These are phyloP conservation scores for Emydocephalus ijimae DNA, from an alignment of 2,113 vertebrate genomes.

Conservation along the genomic window DNA sequence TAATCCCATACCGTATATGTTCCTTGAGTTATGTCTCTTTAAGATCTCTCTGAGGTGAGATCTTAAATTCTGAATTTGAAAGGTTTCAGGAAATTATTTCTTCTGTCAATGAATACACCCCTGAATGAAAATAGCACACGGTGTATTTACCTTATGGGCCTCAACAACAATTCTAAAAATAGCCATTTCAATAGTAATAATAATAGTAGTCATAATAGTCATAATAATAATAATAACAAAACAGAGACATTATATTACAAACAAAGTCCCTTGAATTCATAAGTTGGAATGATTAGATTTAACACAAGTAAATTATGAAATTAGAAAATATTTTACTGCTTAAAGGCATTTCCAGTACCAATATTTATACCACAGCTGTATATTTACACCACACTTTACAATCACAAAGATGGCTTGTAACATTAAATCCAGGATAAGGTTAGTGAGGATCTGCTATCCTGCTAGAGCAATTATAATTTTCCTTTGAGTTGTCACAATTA, in stretches of 20 bases:
- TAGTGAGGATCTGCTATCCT: not conserved
- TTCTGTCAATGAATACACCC: not conserved
- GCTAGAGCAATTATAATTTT: not conserved
- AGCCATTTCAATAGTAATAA: not conserved
- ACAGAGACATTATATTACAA: conserved; percentile 12
- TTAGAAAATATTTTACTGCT: conserved; percentile 10
- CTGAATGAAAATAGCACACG: not conserved
- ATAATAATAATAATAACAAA: not conserved
- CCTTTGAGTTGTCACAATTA: conserved; percentile 7
- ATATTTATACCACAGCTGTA: conserved; percentile 21
- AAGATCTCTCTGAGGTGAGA: not conserved
- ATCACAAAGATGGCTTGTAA: conserved; percentile 22
- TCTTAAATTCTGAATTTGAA: conserved; percentile 11
- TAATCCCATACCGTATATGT: not conserved
- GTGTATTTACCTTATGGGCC: conserved; percentile 5
- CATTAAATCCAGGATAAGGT: not conserved
- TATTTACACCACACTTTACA: conserved; percentile 25
- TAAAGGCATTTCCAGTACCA: conserved; percentile 20
- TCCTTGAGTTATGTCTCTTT: conserved; percentile 14
- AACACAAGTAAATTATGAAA: not conserved
- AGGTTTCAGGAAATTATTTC: conserved; percentile 1
- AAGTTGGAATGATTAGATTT: not conserved
- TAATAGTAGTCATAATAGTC: not conserved
- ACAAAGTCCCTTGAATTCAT: not conserved
- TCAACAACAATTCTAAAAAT: conserved; percentile 25